These are phyloP conservation scores for Mycalesis mineus DNA, from an alignment of 2,888 invertebrate species.

Conservation along the genomic window DNA sequence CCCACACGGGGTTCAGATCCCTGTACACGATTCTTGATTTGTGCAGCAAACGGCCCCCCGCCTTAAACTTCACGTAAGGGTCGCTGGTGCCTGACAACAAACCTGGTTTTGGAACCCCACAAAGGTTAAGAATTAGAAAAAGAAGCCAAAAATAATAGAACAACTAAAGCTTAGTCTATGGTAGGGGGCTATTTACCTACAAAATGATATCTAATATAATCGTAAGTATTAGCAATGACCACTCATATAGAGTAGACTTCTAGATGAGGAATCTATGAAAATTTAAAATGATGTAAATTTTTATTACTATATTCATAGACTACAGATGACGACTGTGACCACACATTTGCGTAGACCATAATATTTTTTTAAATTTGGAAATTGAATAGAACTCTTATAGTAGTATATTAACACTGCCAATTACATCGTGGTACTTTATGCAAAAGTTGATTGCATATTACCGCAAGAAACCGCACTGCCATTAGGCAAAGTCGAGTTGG, in stretches of 20 bases:
- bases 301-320: too few relatives aligned
- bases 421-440: too few relatives aligned
- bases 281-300: too few relatives aligned
- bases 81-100: slow-evolving; percentile 92
- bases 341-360: too few relatives aligned
- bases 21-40: slow-evolving; percentile 96
- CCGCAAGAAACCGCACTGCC: too few relatives aligned
- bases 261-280: background rate
- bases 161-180: slow-evolving; percentile 24
- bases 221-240: background rate
- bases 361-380: too few relatives aligned
- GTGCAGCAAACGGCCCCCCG: slow-evolving; percentile 90
- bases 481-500: too few relatives aligned
- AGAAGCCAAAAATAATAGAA: slow-evolving; percentile 52
- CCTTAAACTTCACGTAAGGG: slow-evolving; percentile 98
- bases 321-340: too few relatives aligned
- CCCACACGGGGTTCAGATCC: slow-evolving; percentile 98
- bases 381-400: too few relatives aligned
- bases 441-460: too few relatives aligned
- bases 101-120: slow-evolving; percentile 69
- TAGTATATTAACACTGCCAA: too few relatives aligned
- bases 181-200: slow-evolving; percentile 12
- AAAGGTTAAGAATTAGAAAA: slow-evolving; percentile 59
- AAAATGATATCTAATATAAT: background rate
- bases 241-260: background rate